Evolutionary conservation across 2,888 invertebrate species (phyloP), one percentile per base, ranked within the genome.

Genomic region (Tetragnatha montana): DNA sequence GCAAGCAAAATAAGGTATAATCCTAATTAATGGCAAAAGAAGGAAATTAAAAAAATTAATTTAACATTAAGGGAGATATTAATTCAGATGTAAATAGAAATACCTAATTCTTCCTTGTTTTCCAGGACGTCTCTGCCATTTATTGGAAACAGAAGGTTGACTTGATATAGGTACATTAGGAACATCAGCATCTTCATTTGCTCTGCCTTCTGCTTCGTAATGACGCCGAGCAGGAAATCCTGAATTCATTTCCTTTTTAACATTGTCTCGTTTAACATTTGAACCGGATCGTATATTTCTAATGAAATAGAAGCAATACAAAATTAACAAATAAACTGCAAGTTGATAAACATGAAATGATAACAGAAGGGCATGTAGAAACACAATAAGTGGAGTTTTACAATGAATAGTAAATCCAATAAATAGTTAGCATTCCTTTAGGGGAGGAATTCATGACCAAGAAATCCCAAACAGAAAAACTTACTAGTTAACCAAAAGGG

Each of bases 191-290:
- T 91, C 91, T 76, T 91, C 91, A 87, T 91, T 91, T n/a, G 91
- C 91, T 73, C 91, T 75, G 7, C 91, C 91, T 83, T 91, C 91
- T n/a, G 91, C 91, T 84, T 91, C 91, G 81, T 91, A 91, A 84
- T 91, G 91, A 49, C 91, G 78, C 17, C 91, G 84, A 8, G 89
- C 91, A 80, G 91, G 91, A 87, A 91, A 91, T 51, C 81, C 75
- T 6, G 84, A 81, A 47, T 81, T 85, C 10, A 88, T 88, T 51
- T 91, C 86, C 73, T 87, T 84, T 19, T 79, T 35, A n/a, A 91
- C 69, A 88, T 91, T 91, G 60, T 91, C 91, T 22, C 79, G 74
- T 68, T 91, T 90, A 0, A 71, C 71, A 47, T 60, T 78, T 17
- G 81, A 14, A 47, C 49, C 70, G 69, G 76, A 78, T 10, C 69